Percentiles rank a stretch among this genome's conserved stretches.
Conservation (phyloP, 2,797 vertebrate genomes). For the Potorous gilbertii region DNA sequence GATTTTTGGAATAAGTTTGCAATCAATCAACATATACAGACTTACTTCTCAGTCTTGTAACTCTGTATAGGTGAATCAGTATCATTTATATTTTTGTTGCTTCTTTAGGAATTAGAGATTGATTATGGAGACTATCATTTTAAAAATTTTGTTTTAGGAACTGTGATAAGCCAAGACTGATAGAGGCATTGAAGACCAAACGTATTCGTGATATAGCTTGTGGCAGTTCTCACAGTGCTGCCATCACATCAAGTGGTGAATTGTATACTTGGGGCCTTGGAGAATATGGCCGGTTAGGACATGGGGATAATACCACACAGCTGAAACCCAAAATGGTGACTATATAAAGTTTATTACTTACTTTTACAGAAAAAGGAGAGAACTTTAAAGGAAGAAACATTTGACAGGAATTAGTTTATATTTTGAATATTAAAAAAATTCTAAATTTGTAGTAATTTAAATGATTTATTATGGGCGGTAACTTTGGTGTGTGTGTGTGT, state of each 20-base stretch:
- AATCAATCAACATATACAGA: not conserved
- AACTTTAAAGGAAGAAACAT: conserved; percentile 23
- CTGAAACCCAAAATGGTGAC: conserved; percentile 97
- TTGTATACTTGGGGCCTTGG: conserved; percentile 99
- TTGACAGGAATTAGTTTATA: not conserved
- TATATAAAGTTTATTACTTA: not conserved
- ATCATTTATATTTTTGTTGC: not conserved
- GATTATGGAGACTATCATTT: not conserved
- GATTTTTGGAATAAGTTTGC: not conserved
- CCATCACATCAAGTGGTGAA: conserved; percentile 98
- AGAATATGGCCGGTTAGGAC: conserved; percentile 96
- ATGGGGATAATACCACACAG: conserved; percentile 98
- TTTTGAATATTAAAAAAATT: not conserved
- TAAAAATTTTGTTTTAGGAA: conserved; percentile 87
- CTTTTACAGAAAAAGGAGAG: not conserved
- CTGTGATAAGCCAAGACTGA: conserved; percentile 98
- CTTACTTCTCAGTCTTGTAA: not conserved
- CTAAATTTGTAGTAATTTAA: not conserved
- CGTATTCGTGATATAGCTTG: conserved; percentile 98
- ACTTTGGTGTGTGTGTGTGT: not conserved
- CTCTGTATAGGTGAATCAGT: not conserved
- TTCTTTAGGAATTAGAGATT: not conserved
- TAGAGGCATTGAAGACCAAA: conserved; percentile 97
- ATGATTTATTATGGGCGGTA: not conserved
- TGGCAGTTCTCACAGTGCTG: conserved; percentile 97